Conservation (phyloP, 64 coral and sea anemone genomes). For the Montipora efflorescens region DNA sequence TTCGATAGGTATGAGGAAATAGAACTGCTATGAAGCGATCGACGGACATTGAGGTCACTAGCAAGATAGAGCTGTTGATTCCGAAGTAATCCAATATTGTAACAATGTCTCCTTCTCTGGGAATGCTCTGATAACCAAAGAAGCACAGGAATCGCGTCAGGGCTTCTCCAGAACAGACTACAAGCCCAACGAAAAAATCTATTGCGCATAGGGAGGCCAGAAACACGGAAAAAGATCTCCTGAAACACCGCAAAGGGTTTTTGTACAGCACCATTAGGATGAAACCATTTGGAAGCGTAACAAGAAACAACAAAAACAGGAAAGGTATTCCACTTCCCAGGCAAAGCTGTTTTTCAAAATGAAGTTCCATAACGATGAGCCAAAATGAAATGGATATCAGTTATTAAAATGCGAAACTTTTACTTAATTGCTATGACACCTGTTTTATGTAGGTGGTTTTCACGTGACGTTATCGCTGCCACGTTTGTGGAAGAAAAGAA, state of each 20-base stretch:
- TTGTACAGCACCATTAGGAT: background rate
- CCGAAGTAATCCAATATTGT: background rate
- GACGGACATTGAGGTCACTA: slow-evolving; percentile 5
- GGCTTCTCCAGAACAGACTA: background rate
- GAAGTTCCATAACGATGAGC: background rate
- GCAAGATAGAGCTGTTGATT: slow-evolving; percentile 13
- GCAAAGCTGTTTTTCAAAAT: slow-evolving; percentile 4
- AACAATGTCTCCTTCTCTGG: background rate
- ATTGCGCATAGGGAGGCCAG: background rate
- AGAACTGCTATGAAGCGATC: slow-evolving; percentile 9
- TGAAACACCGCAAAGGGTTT: slow-evolving; percentile 15
- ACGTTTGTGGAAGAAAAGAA: too few species aligned
- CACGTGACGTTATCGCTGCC: too few species aligned
- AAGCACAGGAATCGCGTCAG: slow-evolving; percentile 2
- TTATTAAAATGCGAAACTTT: too few species aligned
- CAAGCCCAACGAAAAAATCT: background rate
- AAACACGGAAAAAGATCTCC: slow-evolving; percentile 6
- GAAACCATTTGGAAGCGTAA: slow-evolving; percentile 2
- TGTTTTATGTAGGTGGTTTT: too few species aligned
- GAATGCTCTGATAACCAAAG: background rate
- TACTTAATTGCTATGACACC: too few species aligned
- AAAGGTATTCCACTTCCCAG: slow-evolving; percentile 18
- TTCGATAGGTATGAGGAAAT: slow-evolving; percentile 5
- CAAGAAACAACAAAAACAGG: background rate
- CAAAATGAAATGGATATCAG: too few species aligned